phyloP scores from a whole-genome alignment of 1,140 invertebrate species.

The Euura saliciscinereae region DNA sequence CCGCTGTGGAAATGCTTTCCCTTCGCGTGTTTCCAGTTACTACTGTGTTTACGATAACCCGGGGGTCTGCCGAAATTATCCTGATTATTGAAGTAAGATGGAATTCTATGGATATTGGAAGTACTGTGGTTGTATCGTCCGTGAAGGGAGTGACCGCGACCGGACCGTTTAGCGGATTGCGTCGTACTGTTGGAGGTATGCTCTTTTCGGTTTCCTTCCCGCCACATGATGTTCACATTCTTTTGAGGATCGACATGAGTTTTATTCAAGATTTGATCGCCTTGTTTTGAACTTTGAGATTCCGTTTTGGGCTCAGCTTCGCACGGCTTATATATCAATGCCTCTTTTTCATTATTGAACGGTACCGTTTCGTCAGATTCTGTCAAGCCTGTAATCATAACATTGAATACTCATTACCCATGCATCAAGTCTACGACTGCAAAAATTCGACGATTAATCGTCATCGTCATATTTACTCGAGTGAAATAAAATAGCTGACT shows the following conservation, averaged over 20 bases:
- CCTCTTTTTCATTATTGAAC: neutral
- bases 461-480: too few species aligned
- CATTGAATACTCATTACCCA: neutral
- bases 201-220: neutral
- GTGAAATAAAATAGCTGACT: too few species aligned
- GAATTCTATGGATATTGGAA: neutral
- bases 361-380: too few species aligned
- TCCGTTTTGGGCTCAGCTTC: neutral
- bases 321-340: neutral
- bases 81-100: neutral
- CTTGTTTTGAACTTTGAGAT: neutral
- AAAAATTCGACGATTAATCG: too few species aligned
- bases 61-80: neutral
- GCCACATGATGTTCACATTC: neutral
- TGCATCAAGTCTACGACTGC: neutral
- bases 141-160: neutral
- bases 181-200: neutral
- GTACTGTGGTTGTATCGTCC: neutral
- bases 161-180: neutral
- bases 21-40: neutral
- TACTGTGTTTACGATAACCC: neutral
- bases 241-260: neutral
- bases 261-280: neutral
- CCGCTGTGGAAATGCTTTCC: neutral
- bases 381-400: conserved; percentile 1